Base-by-base conservation (phyloP, 2,888 invertebrate species). In the Deilephila elpenor region DNA sequence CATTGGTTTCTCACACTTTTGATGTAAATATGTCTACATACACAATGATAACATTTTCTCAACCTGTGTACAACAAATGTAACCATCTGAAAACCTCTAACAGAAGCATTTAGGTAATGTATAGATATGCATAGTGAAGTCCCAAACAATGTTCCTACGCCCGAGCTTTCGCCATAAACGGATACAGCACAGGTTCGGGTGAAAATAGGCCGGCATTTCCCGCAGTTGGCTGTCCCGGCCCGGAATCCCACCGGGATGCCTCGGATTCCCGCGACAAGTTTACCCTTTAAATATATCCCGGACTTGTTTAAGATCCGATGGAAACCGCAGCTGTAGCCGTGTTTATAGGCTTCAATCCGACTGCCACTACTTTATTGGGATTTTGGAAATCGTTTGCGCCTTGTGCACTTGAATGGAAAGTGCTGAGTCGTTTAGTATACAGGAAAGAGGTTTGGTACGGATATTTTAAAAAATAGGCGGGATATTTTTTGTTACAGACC, bases 211-310 rank as follows among this genome's bases (percentile, higher is more conserved):
- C 37, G 60, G 60, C 44, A 60, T 71, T 71, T 59, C 37, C 37
- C 60, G 60, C 71, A 34, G 61, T 53, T 56, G 71, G 62, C 44
- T 62, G 61, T 62, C 44, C 51, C 73, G 73, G 3, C 71, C 70
- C 53, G 73, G 70, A 70, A 73, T 82, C 80, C 79, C 80, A 74
- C 74, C 76, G 78, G 81, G 77, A 80, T 83, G 78, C 79, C 74
- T 29, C 75, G 79, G 77, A 86, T 88, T 81, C 85, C 81, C 32
- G 77, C 72, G 75, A 67, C 74, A 75, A 75, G 67, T 75, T 78
- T 78, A 84, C 82, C 83, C 84, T 83, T 85, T 82, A 83, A 81
- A 84, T 79, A 79, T 82, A 83, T 79, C 71, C 72, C 60, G n/a
- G 70, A 29, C 59, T 72, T 73, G 34, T 73, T 73, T 20, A 44